Conservation (phyloP, 2,113 vertebrate species). For the Osmerus eperlanus region DNA sequence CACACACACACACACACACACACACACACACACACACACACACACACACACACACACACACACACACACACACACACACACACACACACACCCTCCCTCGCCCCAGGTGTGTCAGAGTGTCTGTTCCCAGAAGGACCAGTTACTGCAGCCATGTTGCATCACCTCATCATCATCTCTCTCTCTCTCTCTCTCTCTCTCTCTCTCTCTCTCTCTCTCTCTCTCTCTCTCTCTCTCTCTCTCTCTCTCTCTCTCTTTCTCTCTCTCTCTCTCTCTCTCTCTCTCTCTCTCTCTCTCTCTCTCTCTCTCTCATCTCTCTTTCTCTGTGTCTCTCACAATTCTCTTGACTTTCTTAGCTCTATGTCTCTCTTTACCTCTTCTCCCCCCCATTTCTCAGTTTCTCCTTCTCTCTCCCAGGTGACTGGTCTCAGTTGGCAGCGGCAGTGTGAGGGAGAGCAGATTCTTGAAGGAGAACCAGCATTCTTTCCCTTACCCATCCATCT, state of each 20-base stretch:
- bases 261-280: too few relatives aligned
- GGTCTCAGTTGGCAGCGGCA: conserved; percentile 3
- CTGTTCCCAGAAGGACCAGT: not conserved
- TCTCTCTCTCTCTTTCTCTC: too few relatives aligned
- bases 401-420: not conserved
- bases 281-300: not conserved
- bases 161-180: not conserved
- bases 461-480: conserved; percentile 1
- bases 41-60: too few relatives aligned
- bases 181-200: not conserved
- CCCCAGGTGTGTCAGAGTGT: not conserved
- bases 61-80: not conserved
- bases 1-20: not conserved
- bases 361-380: not conserved
- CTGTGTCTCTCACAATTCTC: not conserved
- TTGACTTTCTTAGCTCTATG: too few relatives aligned
- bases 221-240: too few relatives aligned
- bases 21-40: not conserved
- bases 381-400: not conserved
- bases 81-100: not conserved
- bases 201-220: not conserved
- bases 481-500: conserved; percentile 8
- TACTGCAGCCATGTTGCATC: not conserved
- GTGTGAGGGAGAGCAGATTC: not conserved
- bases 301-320: not conserved